Base-by-base conservation (phyloP, 2,797 vertebrate species). In the Dromococcyx pavoninus region DNA sequence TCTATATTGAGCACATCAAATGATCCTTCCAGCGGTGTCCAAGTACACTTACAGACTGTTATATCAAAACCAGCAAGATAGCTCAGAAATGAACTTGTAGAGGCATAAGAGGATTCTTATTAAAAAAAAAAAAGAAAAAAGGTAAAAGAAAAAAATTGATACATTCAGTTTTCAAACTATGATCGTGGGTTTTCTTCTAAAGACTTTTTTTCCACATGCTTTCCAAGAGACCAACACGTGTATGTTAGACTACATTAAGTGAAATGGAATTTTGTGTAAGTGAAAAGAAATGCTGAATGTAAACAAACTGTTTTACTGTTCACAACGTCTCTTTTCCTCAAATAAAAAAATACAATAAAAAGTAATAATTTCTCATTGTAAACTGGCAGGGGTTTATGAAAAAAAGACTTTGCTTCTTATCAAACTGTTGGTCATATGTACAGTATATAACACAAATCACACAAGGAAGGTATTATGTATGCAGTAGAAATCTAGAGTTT, bases 401-500 rank as follows among this genome's bases (percentile, higher is more conserved):
- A 97, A 97, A 95, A 97, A 97, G 94, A 96, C 81, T 96, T 97
- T 97, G 93, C 97, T 98, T 98, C 97, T 97, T 98, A 95, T 97
- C 96, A 96, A 97, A 94, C 88, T 95, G 96, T 98, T 98, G 98
- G 98, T 98, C 97, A 98, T 98, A 98, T 99, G 99, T 99, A 99
- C 99, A 99, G 98, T 99, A 99, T 99, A 99, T 99, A 99, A 99
- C 99, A 98, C 97, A 97, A 97, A 98, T 98, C 98, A 98, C 97
- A 97, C 97, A 98, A 98, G 98, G 98, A 99, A 98, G 98, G 98
- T 99, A 99, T 99, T 99, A 99, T 99, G 99, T 99, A 99, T 99
- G 99, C 99, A 99, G 99, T 99, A 99, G 99, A 98, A 98, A 98
- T 99, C 97, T 98, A 98, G 98, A 96, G 90, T 96, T 99, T 99